These are phyloP conservation scores for Orthosia cruda DNA, from an alignment of 2,888 invertebrate genomes.

Conservation along the genomic window DNA sequence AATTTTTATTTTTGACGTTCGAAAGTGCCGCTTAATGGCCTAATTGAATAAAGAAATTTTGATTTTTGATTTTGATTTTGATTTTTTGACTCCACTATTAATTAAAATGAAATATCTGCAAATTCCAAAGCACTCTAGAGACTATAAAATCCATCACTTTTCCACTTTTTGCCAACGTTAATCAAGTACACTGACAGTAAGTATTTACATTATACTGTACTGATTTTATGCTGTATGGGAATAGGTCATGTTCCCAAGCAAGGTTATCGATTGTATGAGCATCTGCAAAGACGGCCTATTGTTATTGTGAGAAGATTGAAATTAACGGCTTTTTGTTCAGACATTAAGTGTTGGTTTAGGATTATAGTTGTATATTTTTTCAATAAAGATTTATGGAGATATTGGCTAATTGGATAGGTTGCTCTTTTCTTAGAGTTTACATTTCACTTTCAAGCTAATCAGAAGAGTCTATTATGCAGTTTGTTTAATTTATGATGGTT, in stretches of 20 bases:
- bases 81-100: no score
- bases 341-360: slow-evolving; percentile 27
- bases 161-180: background rate
- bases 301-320: slow-evolving; percentile 53
- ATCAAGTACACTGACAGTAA: background rate
- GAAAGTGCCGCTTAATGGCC: no score
- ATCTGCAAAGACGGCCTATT: slow-evolving; percentile 34
- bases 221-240: slow-evolving; percentile 40
- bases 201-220: slow-evolving; percentile 32
- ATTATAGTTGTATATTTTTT: slow-evolving; percentile 30
- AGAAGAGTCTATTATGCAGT: background rate
- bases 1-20: no score
- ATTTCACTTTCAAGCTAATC: slow-evolving; percentile 48
- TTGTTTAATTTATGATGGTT: slow-evolving; percentile 4
- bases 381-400: slow-evolving; percentile 34
- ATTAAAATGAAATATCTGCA: no score
- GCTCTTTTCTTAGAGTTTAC: slow-evolving; percentile 33
- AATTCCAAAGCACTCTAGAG: background rate
- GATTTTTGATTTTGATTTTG: no score
- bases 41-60: no score
- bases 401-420: slow-evolving; percentile 34
- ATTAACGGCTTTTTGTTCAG: slow-evolving; percentile 46
- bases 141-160: slow-evolving; percentile 3
- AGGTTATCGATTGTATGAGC: slow-evolving; percentile 56
- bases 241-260: slow-evolving; percentile 49